phyloP scores from a whole-genome alignment of 2,797 vertebrate species.

The Rhyacichthys aspro region DNA sequence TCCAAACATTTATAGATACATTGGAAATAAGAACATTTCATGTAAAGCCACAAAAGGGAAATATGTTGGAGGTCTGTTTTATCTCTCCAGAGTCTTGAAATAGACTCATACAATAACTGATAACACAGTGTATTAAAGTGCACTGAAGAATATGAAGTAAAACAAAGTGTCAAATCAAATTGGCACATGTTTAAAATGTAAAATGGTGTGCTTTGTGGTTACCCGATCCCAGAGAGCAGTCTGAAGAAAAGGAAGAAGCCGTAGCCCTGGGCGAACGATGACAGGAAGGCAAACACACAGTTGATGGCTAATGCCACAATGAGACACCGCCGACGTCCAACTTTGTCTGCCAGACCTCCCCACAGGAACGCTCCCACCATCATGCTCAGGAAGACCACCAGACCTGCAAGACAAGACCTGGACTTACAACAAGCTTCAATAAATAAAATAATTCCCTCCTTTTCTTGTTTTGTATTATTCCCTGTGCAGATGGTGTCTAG shows the following conservation, averaged over 20 bases:
- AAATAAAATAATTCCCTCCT: background rate
- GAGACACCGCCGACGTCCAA: constrained; percentile 90
- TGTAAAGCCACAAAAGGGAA: too few species aligned
- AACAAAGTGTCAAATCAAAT: background rate
- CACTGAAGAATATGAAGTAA: too few species aligned
- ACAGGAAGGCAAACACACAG: constrained; percentile 89
- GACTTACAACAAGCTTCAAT: background rate
- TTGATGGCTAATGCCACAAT: constrained; percentile 89
- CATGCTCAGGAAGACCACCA: constrained; percentile 96
- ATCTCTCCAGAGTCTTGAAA: too few species aligned
- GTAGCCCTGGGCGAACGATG: constrained; percentile 93
- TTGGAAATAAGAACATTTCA: too few species aligned
- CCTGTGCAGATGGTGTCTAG: background rate
- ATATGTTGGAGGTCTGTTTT: too few species aligned
- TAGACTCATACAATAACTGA: too few species aligned
- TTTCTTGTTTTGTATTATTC: background rate
- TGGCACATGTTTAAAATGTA: background rate
- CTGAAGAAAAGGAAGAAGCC: constrained; percentile 97
- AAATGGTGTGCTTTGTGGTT: constrained; percentile 26
- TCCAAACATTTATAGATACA: too few species aligned
- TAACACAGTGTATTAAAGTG: too few species aligned
- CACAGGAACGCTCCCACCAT: constrained; percentile 93
- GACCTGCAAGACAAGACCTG: constrained; percentile 72
- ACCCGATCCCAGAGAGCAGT: constrained; percentile 95
- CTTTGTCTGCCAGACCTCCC: constrained; percentile 93